Evolutionary conservation across 1,140 invertebrate genomes (phyloP).

Genomic region (Drosophila hydei): DNA sequence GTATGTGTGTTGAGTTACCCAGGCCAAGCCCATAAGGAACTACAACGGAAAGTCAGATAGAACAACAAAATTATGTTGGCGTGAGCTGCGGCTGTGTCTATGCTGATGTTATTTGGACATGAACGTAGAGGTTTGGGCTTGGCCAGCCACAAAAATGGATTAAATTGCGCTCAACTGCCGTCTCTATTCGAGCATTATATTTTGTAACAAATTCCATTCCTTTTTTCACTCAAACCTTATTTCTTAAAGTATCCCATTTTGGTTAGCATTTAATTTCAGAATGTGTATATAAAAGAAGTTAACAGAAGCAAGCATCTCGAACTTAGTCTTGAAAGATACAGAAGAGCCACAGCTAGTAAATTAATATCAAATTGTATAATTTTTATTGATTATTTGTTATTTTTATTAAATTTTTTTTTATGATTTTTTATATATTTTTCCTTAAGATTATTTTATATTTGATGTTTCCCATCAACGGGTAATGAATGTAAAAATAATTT

Average conservation of each 20-base stretch:
- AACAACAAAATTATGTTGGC: slow-evolving; percentile 66
- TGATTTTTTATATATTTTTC: too few relatives aligned
- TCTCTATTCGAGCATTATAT: slow-evolving; percentile 30
- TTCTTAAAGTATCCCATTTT: neutral
- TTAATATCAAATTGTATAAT: too few relatives aligned
- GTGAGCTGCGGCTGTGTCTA: slow-evolving; percentile 51
- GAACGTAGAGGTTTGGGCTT: slow-evolving; percentile 44
- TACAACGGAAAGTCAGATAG: slow-evolving; percentile 33
- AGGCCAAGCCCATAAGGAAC: slow-evolving; percentile 44
- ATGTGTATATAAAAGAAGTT: too few relatives aligned
- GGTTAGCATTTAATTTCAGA: too few relatives aligned
- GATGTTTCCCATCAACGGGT: too few relatives aligned
- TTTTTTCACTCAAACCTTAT: slow-evolving; percentile 43
- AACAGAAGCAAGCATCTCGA: too few relatives aligned
- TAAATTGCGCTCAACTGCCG: slow-evolving; percentile 1
- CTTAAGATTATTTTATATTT: too few relatives aligned
- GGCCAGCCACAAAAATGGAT: slow-evolving; percentile 10
- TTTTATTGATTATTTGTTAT: too few relatives aligned
- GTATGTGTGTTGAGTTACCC: slow-evolving; percentile 25
- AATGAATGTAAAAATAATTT: too few relatives aligned
- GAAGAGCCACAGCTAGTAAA: too few relatives aligned
- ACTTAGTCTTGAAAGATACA: too few relatives aligned
- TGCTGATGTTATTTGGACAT: slow-evolving; percentile 62
- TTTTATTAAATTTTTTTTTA: too few relatives aligned
- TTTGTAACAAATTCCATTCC: slow-evolving; percentile 23